phyloP scores from a whole-genome alignment of 2,113 vertebrate genomes.

The Oryzias curvinotus region DNA sequence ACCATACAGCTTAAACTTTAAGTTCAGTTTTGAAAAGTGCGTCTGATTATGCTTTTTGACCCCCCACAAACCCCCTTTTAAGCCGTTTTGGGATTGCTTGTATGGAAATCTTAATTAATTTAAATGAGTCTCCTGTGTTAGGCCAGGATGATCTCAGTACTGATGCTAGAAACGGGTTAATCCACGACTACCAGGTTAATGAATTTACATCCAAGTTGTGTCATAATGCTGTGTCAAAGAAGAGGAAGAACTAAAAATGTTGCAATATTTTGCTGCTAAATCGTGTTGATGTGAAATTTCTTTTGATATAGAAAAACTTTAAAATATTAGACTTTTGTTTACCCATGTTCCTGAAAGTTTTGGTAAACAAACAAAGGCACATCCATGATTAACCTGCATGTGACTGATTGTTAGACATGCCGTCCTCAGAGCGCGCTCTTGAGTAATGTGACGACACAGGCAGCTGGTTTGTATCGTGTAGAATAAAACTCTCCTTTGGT shows the following conservation, averaged over 20 bases:
- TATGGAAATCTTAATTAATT: not conserved
- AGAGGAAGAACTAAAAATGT: not conserved
- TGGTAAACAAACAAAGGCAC: fast-evolving
- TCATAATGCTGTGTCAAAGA: not conserved
- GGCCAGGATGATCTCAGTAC: not conserved
- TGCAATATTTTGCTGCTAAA: too few relatives aligned
- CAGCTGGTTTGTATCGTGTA: not conserved
- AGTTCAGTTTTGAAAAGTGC: too few relatives aligned
- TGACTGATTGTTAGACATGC: not conserved
- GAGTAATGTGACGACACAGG: not conserved
- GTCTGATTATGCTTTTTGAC: not conserved
- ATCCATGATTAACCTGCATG: not conserved
- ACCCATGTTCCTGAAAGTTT: not conserved
- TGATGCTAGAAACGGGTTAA: not conserved
- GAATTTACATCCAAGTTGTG: not conserved
- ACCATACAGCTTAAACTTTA: too few relatives aligned
- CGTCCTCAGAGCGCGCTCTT: not conserved
- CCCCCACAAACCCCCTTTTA: not conserved
- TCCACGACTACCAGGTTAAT: too few relatives aligned
- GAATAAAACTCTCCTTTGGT: not conserved
- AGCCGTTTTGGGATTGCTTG: not conserved
- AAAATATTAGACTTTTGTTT: not conserved
- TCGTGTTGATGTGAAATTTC: too few relatives aligned
- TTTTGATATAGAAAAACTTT: too few relatives aligned
- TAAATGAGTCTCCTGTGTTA: not conserved